phyloP scores from a whole-genome alignment of 2,888 invertebrate species.

The Andrena marginata region DNA sequence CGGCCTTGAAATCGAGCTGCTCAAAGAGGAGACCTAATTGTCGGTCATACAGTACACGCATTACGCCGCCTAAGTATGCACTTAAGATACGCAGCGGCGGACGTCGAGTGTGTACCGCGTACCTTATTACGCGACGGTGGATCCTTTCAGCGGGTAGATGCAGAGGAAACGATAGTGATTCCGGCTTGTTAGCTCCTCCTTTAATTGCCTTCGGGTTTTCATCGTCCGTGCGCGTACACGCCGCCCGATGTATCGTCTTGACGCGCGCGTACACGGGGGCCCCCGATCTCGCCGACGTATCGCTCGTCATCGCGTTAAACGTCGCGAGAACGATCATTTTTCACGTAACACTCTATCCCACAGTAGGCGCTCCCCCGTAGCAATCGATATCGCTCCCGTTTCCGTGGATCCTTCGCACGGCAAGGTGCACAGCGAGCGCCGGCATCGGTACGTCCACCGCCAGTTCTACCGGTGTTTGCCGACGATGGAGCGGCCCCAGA shows the following conservation, averaged over 20 bases:
- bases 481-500: constrained; percentile 5
- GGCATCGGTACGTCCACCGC: not conserved
- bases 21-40: constrained; percentile 67
- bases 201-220: constrained; percentile 83
- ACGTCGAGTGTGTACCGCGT: constrained; percentile 66
- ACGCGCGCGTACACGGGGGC: constrained; percentile 42
- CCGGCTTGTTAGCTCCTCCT: constrained; percentile 83
- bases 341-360: not conserved
- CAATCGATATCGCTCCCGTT: not conserved
- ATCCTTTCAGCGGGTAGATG: constrained; percentile 80
- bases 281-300: constrained; percentile 26
- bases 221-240: constrained; percentile 78
- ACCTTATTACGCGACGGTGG: constrained; percentile 78
- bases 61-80: constrained; percentile 68
- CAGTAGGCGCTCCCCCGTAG: too few relatives aligned
- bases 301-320: constrained; percentile 29
- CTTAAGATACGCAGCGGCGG: constrained; percentile 65
- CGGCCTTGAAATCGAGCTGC: constrained; percentile 64
- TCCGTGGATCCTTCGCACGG: not conserved
- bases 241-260: constrained; percentile 73
- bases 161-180: constrained; percentile 83
- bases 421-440: not conserved
- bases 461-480: not conserved
- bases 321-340: constrained; percentile 17
- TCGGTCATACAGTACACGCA: constrained; percentile 70